phyloP scores from a whole-genome alignment of 2,113 vertebrate genomes.

The Psilopsiagon aymara region DNA sequence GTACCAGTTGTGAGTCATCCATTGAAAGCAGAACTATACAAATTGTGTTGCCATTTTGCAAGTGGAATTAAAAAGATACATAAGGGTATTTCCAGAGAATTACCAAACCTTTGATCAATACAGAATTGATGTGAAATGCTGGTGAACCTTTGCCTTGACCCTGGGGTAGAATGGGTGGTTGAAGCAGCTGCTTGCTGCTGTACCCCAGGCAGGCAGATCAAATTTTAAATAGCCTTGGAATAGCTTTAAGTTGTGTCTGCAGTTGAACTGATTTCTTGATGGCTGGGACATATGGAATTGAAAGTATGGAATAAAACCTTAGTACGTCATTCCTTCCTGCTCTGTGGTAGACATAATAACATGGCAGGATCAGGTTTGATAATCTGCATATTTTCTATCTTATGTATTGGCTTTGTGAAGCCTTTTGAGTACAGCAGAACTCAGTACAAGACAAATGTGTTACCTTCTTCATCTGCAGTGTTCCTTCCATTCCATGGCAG shows the following conservation, averaged over 20 bases:
- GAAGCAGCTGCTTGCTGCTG: background rate
- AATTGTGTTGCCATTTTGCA: background rate
- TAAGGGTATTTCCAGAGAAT: background rate
- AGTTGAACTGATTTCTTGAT: background rate
- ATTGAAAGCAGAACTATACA: background rate
- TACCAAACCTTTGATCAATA: background rate
- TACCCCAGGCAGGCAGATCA: background rate
- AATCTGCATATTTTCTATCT: background rate
- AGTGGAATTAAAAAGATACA: background rate
- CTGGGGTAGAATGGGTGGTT: background rate
- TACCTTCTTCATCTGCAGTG: background rate
- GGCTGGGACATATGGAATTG: background rate
- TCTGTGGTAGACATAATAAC: background rate
- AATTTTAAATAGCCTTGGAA: background rate
- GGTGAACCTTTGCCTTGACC: background rate
- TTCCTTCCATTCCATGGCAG: background rate
- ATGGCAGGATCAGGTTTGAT: background rate
- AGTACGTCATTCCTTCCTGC: background rate
- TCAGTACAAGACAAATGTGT: slow-evolving; percentile 1
- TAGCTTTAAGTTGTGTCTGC: background rate
- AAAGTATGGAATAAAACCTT: background rate
- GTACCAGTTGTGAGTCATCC: background rate
- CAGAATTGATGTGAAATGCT: background rate
- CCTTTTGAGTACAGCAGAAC: background rate
- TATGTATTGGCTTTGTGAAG: background rate